phyloP scores from a whole-genome alignment of 2,888 invertebrate genomes.

The Coleophora flavipennella region DNA sequence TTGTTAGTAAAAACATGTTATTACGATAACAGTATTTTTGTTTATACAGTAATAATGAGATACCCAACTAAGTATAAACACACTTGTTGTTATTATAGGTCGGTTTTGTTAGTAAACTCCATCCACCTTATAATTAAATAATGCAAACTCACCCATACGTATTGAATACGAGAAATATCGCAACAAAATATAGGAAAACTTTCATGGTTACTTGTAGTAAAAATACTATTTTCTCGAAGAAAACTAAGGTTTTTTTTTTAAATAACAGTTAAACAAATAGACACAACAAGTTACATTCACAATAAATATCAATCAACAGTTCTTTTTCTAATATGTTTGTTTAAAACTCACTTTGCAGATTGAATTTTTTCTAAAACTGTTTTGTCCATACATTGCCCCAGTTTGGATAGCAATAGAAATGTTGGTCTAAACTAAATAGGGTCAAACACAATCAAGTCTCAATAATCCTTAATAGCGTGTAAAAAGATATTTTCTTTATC shows the following conservation, averaged over 20 bases:
- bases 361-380: slow-evolving; percentile 56
- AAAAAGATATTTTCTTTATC: not conserved
- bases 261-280: no score
- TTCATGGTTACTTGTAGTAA: no score
- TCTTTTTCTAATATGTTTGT: not conserved
- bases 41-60: no score
- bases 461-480: slow-evolving; percentile 11
- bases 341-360: slow-evolving; percentile 49
- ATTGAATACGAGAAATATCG: no score
- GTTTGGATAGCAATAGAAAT: slow-evolving; percentile 39
- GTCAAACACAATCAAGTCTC: not conserved
- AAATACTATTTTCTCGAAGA: no score
- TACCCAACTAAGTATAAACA: no score
- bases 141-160: slow-evolving; percentile 12
- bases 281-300: no score
- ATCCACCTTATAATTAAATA: slow-evolving; percentile 6
- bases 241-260: no score
- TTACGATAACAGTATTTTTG: no score
- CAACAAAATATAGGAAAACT: no score
- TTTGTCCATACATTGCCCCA: slow-evolving; percentile 78
- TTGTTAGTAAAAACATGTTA: no score
- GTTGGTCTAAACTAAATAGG: slow-evolving; percentile 2
- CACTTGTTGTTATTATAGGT: not conserved
- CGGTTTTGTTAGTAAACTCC: not conserved
- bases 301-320: no score